Conservation (phyloP, 2,797 vertebrate species). For the Macropodus opercularis region DNA sequence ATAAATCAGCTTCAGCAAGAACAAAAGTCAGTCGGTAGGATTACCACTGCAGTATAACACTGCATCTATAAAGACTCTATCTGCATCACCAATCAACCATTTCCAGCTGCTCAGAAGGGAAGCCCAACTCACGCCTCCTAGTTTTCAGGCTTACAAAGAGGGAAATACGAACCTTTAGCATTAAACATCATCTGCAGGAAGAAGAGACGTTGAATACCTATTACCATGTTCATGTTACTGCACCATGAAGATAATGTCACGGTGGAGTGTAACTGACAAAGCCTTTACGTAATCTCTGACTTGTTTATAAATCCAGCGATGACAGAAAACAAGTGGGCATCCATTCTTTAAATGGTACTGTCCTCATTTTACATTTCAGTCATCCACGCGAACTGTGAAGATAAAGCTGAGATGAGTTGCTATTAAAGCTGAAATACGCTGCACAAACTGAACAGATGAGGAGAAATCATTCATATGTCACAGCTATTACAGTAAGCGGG, state of each 20-base stretch:
- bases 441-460: not conserved
- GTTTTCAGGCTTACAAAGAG: constrained; percentile 16
- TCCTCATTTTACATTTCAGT: not conserved
- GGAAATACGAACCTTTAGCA: not conserved
- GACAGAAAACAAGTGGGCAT: not conserved
- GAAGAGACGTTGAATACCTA: constrained; percentile 1
- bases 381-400: not conserved
- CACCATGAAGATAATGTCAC: constrained; percentile 1
- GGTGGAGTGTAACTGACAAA: not conserved
- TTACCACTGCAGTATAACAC: constrained; percentile 8
- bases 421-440: not conserved
- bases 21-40: constrained; percentile 16
- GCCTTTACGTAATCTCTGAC: not conserved
- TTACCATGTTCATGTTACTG: no score
- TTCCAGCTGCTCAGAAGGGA: constrained; percentile 5
- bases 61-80: no score
- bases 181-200: not conserved
- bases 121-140: constrained; percentile 1
- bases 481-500: constrained; percentile 26
- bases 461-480: constrained; percentile 37
- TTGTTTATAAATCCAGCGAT: not conserved
- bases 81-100: constrained; percentile 10
- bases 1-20: constrained; percentile 21
- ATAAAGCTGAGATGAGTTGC: constrained; percentile 6
- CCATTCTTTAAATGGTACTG: not conserved